Base-by-base conservation (phyloP, 23 tunicate species). In the Diplosoma virens region DNA sequence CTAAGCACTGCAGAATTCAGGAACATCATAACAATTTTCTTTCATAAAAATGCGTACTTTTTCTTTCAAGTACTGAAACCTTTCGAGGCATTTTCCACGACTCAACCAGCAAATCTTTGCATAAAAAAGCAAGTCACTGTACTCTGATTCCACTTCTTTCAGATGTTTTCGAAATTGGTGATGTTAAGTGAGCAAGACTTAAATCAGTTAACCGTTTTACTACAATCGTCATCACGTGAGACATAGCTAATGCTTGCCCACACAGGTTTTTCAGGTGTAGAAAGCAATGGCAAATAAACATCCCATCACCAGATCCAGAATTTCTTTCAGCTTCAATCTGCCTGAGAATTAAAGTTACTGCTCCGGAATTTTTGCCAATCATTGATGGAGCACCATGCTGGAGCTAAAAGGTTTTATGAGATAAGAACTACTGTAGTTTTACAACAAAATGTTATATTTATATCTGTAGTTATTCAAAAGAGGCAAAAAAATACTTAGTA, bases 311-410 rank as follows among this genome's bases (percentile, higher is more conserved):
- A 37, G 23, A 9, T 4, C 9, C 45, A 17, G 9, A 41, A 41
- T 7, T 41, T 66, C 48, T 11, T 28, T 66, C 72, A 14, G 20
- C 47, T 30, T 23, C 47, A 29, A 66, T 66, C n/a, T 41, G 77
- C 23, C 45, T 45, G 77, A 7, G 77, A 71, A 71, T 71, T 67
- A 71, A 71, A 71, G 77, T 71, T 45, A 71, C 23, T 11, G 77
- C 77, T 45, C 77, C 65, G 21, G 34, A 14, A 71, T 71, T 71
- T 71, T 66, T 71, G n/a, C 77, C 77, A 71, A 71, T 71, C 77
- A 71, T 71, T 34, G 67, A 71, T 17, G 67, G 37, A 45, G 66
- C 77, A 45, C 67, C 77, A 71, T 71, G n/a, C n/a, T n/a, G n/a
- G n/a, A n/a, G n/a, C n/a, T n/a, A n/a, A n/a, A n/a, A n/a, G n/a